Conservation (phyloP, 2,113 vertebrate genomes). For the Thomomys bottae region DNA sequence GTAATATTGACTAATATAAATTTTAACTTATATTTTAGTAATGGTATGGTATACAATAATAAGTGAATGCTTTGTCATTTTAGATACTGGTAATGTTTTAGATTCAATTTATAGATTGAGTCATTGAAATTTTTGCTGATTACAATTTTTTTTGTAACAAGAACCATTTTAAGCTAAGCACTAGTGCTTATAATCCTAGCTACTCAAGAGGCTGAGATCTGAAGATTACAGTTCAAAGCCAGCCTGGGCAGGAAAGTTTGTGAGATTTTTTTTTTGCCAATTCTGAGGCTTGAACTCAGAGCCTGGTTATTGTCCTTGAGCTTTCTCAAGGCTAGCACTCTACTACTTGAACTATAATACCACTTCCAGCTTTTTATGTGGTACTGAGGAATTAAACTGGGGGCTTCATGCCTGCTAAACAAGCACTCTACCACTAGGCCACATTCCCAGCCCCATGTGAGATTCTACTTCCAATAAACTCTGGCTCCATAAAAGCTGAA, state of each 20-base stretch:
- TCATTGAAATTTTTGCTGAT: conserved; percentile 28
- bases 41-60: conserved; percentile 1
- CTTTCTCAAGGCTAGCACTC: no score
- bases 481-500: no score
- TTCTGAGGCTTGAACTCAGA: background rate
- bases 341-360: no score
- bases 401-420: no score
- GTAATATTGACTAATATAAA: conserved; percentile 29
- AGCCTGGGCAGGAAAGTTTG: background rate
- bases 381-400: no score
- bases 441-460: no score
- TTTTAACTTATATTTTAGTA: background rate
- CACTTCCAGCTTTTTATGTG: no score
- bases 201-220: no score
- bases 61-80: conserved; percentile 35
- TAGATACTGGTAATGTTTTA: background rate
- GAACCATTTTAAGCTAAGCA: background rate
- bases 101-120: conserved; percentile 28
- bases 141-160: conserved; percentile 20
- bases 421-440: no score
- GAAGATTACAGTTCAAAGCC: no score
- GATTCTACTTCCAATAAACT: no score
- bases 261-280: background rate
- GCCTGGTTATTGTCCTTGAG: no score
- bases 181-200: background rate